Evolutionary conservation across 2,113 vertebrate species (phyloP).

Genomic region (Sebastes fasciatus): DNA sequence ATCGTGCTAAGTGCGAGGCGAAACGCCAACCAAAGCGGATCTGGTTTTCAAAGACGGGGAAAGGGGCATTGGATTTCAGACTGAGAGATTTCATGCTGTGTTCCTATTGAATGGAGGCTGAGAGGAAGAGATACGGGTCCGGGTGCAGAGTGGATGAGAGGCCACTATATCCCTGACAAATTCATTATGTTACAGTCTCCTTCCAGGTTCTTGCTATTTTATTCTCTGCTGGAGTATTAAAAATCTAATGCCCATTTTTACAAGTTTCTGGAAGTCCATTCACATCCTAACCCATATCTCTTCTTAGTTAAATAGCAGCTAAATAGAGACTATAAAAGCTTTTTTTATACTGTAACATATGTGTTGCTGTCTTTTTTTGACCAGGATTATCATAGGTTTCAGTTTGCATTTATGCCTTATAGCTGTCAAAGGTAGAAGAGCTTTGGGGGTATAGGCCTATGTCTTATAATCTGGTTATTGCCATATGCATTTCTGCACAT

Average conservation of each 20-base stretch:
- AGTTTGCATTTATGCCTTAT: conserved; percentile 2
- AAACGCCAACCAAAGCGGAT: conserved; percentile 58
- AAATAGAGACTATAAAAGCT: conserved; percentile 6
- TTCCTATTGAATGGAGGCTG: conserved; percentile 53
- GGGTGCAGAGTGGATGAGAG: conserved; percentile 27
- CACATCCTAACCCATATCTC: conserved; percentile 18
- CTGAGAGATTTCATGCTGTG: conserved; percentile 60
- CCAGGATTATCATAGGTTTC: conserved; percentile 11
- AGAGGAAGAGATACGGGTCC: conserved; percentile 54
- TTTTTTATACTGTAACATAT: conserved; percentile 10
- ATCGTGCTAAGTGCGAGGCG: conserved; percentile 30
- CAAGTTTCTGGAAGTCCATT: conserved; percentile 40
- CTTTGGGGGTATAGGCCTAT: neutral
- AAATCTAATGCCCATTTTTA: conserved; percentile 28
- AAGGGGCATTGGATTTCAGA: conserved; percentile 60
- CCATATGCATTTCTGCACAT: conserved; percentile 18
- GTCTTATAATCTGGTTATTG: conserved; percentile 22
- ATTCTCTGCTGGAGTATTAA: conserved; percentile 36
- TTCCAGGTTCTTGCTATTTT: conserved; percentile 33
- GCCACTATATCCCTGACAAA: conserved; percentile 53
- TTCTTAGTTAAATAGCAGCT: conserved; percentile 10
- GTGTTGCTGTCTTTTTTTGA: neutral
- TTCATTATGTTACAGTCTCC: conserved; percentile 50
- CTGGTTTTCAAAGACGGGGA: conserved; percentile 52
- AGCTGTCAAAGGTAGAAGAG: conserved; percentile 5